Evolutionary conservation across 2,888 invertebrate genomes (phyloP), one percentile per base, ranked within the genome.

Genomic region (Cylloceria caligata): DNA sequence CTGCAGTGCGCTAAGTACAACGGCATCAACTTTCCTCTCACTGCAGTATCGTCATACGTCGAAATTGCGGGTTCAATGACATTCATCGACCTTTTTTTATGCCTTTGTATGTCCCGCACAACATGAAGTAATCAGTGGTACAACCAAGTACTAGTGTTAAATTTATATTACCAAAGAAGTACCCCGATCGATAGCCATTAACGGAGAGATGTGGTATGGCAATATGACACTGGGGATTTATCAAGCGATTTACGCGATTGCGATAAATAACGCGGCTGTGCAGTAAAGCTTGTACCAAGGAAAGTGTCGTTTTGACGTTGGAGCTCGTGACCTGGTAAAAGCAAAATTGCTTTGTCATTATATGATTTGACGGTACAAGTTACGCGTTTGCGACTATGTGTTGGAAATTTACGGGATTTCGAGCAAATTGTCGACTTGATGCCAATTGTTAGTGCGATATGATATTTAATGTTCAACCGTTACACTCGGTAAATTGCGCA

Each of bases 401-500:
- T 7, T 11, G 6, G n/a, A 47, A 52, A 62, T 79, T 68, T 73
- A 68, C 47, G 19, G 62, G 42, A 62, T 39, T 79, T 21, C 9
- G 39, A 27, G 19, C 30, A 4, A 79, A 19, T 45, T 45, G 62
- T 13, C 49, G 21, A 60, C 42, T 67, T 55, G 55, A 11, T 65
- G 68, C 36, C 67, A 62, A 73, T 62, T 65, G 19, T 13, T 72
- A 4, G 21, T 9, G 52, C 7, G 39, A 39, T 68, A 49, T 27
- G 60, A 55, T 49, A 60, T 78, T 78, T 71, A 45, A 71, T 45
- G 52, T n/a, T 64, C 55, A 27, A 71, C 71, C 60, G 60, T 57
- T 27, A n/a, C n/a, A 4, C 36, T 67, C 27, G 39, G n/a, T 13
- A 42, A 55, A 62, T 36, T 19, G 19, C 60, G 9, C 16, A 27